phyloP scores from a whole-genome alignment of 1,140 invertebrate species.

The Frieseomelitta varia region DNA sequence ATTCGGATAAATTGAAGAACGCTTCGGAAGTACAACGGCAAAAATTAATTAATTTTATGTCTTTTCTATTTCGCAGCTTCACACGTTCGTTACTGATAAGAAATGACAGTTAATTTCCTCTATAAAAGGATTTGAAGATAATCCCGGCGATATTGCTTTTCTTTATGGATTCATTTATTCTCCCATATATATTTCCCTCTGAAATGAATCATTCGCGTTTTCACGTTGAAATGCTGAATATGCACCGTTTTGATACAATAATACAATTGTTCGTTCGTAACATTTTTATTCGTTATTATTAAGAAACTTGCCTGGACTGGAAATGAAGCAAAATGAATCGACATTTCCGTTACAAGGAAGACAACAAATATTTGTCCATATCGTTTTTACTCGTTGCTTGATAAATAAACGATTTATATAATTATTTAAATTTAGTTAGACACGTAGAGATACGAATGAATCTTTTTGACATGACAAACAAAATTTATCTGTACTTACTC shows the following conservation, averaged over 20 bases:
- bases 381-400: background rate
- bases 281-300: background rate
- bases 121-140: background rate
- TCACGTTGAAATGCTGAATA: background rate
- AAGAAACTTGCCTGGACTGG: background rate
- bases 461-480: background rate
- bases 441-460: background rate
- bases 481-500: background rate
- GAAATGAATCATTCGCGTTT: background rate
- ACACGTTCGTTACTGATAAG: background rate
- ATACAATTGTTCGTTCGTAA: background rate
- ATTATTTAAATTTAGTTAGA: too few species aligned
- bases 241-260: background rate
- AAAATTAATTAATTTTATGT: background rate
- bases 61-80: background rate
- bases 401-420: background rate
- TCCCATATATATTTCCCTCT: background rate
- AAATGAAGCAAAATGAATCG: background rate
- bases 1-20: background rate
- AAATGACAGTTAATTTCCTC: background rate
- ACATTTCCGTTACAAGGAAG: accelerated
- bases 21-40: background rate
- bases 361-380: too few species aligned
- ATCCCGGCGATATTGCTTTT: background rate
- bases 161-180: background rate